phyloP scores from a whole-genome alignment of 2,888 invertebrate genomes.

The Dione juno region DNA sequence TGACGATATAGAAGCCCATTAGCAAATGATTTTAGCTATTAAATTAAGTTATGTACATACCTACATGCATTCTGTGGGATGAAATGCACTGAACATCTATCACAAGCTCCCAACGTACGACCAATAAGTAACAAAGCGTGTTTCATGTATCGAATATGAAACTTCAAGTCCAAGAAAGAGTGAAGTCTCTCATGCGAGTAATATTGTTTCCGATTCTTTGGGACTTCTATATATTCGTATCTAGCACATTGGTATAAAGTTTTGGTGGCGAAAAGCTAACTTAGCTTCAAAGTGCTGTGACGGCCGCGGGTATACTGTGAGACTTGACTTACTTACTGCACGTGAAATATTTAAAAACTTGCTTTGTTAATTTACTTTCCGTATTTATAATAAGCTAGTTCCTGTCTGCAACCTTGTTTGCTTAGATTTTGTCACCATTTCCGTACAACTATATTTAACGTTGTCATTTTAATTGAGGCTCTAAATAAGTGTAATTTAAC shows the following conservation, averaged over 20 bases:
- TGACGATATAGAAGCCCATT: no score
- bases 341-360: neutral
- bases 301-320: no score
- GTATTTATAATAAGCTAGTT: no score
- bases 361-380: neutral
- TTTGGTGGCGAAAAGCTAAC: neutral
- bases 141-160: neutral
- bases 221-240: neutral
- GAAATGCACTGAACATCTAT: neutral
- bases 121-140: neutral
- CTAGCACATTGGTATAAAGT: neutral
- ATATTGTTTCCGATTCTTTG: slow-evolving; percentile 1
- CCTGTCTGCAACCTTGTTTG: no score
- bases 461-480: no score
- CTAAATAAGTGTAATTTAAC: no score
- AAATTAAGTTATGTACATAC: no score
- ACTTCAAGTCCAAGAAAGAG: neutral
- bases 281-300: no score
- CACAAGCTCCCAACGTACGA: neutral
- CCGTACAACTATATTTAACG: no score
- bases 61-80: neutral
- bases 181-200: slow-evolving; percentile 1
- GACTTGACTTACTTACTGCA: neutral
- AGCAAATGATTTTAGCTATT: no score
- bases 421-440: no score